Evolutionary conservation across 2,797 vertebrate species (phyloP).

Genomic region (Sylvilagus floridanus): DNA sequence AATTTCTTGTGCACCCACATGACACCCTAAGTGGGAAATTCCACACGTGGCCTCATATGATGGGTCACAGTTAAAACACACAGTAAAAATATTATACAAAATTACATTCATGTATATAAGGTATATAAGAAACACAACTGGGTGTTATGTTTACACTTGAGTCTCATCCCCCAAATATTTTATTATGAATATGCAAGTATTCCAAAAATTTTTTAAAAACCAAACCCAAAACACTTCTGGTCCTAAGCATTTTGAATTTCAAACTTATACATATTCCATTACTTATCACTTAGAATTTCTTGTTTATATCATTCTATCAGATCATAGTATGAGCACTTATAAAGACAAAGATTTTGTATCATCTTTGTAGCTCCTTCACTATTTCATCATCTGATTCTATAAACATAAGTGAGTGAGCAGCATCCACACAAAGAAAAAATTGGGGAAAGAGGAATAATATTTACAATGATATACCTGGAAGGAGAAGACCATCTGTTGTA

Average conservation of each 20-base stretch:
- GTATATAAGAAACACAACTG: background rate
- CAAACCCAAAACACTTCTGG: background rate
- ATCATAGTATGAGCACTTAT: background rate
- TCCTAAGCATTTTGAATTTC: background rate
- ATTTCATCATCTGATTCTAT: background rate
- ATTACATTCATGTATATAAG: background rate
- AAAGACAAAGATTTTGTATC: background rate
- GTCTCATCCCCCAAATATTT: background rate
- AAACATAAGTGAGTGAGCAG: background rate
- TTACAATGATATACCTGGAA: slow-evolving; percentile 91
- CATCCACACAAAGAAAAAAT: background rate
- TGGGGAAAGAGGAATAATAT: background rate
- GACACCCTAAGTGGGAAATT: background rate
- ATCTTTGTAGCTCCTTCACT: background rate
- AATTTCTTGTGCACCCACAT: background rate
- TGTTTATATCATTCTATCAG: background rate
- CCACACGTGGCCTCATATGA: background rate
- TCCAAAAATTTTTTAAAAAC: background rate
- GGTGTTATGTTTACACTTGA: background rate
- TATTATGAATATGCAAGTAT: background rate
- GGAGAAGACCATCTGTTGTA: slow-evolving; percentile 90
- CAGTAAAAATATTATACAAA: background rate
- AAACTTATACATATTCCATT: background rate
- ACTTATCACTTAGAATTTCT: background rate
- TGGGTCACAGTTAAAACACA: background rate